Base-by-base conservation (phyloP, 2,113 vertebrate species). In the Nerophis lumbriciformis region DNA sequence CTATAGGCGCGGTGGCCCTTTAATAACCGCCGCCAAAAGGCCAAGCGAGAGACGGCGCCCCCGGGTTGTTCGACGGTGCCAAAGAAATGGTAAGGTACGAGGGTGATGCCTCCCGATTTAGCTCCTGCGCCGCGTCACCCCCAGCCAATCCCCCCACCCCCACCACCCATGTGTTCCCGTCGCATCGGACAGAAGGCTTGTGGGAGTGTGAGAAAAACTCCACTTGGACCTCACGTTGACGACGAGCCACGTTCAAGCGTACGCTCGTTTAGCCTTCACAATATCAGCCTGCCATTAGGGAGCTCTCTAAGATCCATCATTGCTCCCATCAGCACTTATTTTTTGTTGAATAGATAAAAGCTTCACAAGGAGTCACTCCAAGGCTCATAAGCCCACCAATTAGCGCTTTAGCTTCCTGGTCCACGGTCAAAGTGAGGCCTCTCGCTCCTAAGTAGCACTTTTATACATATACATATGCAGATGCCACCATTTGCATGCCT, bases 191-290 rank as follows among this genome's bases (percentile, higher is more conserved):
- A 88, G 82, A 85, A 84, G 83, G 82, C 77, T 81, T 72, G 83
- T 83, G 79, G 83, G 85, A 82, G 87, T 81, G 85, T 63, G 86
- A 81, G 68, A 83, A 76, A 45, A 82, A 78, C 81, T 80, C 81
- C 79, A 79, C 74, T 62, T 64, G 66, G 82, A 77, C 73, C 66
- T 61, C 21, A n/a, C 61, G 75, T 57, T 57, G 79, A 65, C 71
- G 76, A 56, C 58, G 58, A 37, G 14, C 44, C 42, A 45, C 11
- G 11, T 45, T 11, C 10, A 45, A 4, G 42, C 42, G 39, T 9
- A 9, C 9, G 45, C 28, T 28, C 10, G 48, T 50, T 61, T 61
- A 61, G 48, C 59, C 35, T 37, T 38, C 10, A 3, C 1, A n/a
- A n/a, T 16, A 13, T 10, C 44, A 12, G 10, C 38, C 39, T 45